Evolutionary conservation across 1,140 invertebrate genomes (phyloP).

Genomic region (Aricia agestis): DNA sequence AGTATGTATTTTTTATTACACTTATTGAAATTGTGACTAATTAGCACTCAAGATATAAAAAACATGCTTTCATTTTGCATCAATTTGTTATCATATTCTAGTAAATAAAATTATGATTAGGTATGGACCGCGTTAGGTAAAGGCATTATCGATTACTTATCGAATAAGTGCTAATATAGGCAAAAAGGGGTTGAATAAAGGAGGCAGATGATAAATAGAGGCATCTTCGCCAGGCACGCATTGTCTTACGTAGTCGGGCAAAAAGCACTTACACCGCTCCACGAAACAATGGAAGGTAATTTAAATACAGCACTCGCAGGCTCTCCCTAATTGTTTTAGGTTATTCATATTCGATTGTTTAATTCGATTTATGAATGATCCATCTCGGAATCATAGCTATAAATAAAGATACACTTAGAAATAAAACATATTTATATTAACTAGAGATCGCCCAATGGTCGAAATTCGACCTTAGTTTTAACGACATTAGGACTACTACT

Average conservation of each 20-base stretch:
- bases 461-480: too few species aligned
- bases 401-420: too few species aligned
- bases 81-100: too few species aligned
- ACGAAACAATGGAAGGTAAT: conserved; percentile 22
- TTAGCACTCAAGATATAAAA: too few species aligned
- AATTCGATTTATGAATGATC: background rate
- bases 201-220: conserved; percentile 21
- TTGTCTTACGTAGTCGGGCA: conserved; percentile 20
- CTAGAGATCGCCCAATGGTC: too few species aligned
- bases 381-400: background rate
- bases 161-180: background rate
- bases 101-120: too few species aligned
- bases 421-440: too few species aligned
- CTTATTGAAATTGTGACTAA: too few species aligned
- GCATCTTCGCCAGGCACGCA: conserved; percentile 17
- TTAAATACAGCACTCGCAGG: conserved; percentile 23
- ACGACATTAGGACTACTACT: too few species aligned
- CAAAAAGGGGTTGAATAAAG: background rate
- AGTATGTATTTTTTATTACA: too few species aligned
- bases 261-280: conserved; percentile 14
- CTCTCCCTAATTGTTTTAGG: conserved; percentile 13
- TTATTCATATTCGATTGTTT: conserved; percentile 7
- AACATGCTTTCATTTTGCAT: too few species aligned
- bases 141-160: background rate
- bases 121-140: background rate